Conservation (phyloP, 2,797 vertebrate genomes). For the Propithecus perrieri region DNA sequence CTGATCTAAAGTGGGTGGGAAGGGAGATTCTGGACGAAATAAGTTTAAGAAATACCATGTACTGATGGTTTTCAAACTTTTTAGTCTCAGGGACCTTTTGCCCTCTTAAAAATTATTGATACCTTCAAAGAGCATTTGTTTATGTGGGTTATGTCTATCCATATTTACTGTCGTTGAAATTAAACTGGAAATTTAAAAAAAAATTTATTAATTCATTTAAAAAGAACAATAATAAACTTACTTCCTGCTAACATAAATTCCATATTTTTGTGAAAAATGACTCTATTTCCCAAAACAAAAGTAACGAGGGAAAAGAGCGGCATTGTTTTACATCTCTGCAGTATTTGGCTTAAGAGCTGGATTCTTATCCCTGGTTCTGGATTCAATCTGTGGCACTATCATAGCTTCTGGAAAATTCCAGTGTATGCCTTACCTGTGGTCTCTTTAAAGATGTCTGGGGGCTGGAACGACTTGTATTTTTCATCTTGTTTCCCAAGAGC, state of each 20-base stretch:
- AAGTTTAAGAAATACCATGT: neutral
- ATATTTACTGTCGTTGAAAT: neutral
- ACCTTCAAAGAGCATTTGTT: neutral
- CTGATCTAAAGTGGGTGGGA: neutral
- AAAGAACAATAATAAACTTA: neutral
- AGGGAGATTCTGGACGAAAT: neutral
- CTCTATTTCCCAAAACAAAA: neutral
- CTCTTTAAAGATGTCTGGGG: neutral
- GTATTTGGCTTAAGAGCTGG: no score
- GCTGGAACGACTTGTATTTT: neutral
- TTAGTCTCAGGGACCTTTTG: neutral
- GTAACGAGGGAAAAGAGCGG: neutral
- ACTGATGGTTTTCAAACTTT: neutral
- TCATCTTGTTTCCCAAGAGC: neutral
- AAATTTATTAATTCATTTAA: neutral
- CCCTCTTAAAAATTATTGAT: neutral
- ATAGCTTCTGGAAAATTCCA: neutral
- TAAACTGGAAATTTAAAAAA: neutral
- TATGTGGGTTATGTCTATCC: neutral
- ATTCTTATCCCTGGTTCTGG: neutral
- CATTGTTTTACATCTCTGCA: neutral
- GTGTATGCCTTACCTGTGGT: neutral
- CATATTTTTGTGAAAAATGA: neutral
- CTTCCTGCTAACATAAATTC: neutral
- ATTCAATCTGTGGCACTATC: neutral